Evolutionary conservation across 2,113 vertebrate species (phyloP), one percentile per base, ranked within the genome.

Genomic region (Sylvia atricapilla): DNA sequence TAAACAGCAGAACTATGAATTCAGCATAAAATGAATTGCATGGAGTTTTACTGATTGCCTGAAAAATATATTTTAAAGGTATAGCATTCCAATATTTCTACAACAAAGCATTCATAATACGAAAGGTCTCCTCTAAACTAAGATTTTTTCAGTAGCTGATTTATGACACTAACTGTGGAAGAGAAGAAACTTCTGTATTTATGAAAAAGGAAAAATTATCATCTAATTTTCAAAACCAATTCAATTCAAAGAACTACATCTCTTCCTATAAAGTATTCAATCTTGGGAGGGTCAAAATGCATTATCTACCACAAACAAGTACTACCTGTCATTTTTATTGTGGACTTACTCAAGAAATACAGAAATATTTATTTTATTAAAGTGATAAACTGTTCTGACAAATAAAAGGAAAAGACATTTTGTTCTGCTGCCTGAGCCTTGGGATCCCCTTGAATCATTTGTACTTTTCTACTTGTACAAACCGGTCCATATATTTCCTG

Each of bases 151-250:
- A 69, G 28, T 10, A 49, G 19, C 10, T 47, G 10, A 62, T 9
- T 11, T 56, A 23, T n/a, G 15, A 74, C 13, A 55, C 30, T 11
- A 63, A 31, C 13, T n/a, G 79, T 1, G 4, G 23, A 91, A 49
- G n/a, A 91, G 15, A 33, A 52, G 22, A 79, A 91, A 75, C 1
- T 62, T 84, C 10, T 30, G 11, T 53, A 75, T 31, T 19, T 31
- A 56, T 58, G 39, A 59, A 31, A 52, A 16, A 13, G 3, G 7
- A 11, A 78, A 55, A 46, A 16, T 3, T 5, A 13, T 7, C 0
- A 44, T 35, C 16, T 21, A 10, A 52, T 76, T 91, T 91, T 63
- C 19, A 60, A 74, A 63, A 56, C 11, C 33, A 60, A 27, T 55
- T 77, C 25, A 56, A 1, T 37, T 37, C 37, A 37, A 37, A 47